A percentile compares a stretch with the other conserved stretches of the same genome.
These are phyloP conservation scores for Cantharis nigra DNA, from an alignment of 2,888 invertebrate species.

Conservation along the genomic window DNA sequence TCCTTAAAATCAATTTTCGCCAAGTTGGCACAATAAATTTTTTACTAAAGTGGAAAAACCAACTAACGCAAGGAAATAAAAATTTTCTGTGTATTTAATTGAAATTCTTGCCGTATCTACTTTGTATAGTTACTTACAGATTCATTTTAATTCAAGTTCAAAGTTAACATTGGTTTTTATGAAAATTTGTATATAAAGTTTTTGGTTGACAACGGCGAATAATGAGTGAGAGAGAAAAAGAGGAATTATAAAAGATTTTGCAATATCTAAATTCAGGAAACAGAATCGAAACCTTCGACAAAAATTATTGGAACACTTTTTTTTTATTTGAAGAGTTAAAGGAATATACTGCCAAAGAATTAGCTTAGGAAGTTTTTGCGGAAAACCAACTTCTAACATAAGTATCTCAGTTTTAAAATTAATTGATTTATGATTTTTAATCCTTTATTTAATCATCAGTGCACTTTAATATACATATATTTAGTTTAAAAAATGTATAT, in stretches of 20 bases:
- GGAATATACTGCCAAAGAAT: background rate
- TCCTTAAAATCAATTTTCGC: too few relatives aligned
- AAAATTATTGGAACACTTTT: background rate
- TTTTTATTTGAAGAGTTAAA: background rate
- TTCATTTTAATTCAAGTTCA: background rate
- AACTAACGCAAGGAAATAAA: too few relatives aligned
- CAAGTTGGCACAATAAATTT: too few relatives aligned
- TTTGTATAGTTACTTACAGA: background rate
- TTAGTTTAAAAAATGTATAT: too few relatives aligned
- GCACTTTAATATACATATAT: too few relatives aligned
- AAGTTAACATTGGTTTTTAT: background rate
- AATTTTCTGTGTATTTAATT: background rate
- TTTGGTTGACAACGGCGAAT: background rate
- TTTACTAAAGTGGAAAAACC: too few relatives aligned
- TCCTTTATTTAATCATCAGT: too few relatives aligned
- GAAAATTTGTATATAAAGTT: background rate
- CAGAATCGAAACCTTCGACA: background rate
- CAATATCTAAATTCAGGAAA: background rate
- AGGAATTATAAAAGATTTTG: background rate
- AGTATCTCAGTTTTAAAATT: too few relatives aligned
- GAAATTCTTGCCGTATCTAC: background rate
- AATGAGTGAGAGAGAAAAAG: background rate
- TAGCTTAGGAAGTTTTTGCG: too few relatives aligned
- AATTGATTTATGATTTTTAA: too few relatives aligned
- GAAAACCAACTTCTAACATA: too few relatives aligned